Base-by-base conservation (phyloP, 2,113 vertebrate species). In the Nyctereutes procyonoides region DNA sequence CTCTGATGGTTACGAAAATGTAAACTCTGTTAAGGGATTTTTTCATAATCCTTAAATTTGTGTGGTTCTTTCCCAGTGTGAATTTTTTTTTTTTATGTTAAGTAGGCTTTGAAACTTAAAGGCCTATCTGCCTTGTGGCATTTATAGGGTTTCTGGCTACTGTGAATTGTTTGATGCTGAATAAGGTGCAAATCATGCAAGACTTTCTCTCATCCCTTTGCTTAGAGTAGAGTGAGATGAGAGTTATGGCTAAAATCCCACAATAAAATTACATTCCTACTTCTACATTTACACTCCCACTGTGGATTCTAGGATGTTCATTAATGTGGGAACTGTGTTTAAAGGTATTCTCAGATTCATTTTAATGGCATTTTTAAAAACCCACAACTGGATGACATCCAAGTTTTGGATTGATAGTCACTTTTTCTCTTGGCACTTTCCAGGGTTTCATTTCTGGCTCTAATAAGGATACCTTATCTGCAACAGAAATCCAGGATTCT, bases 401-500 rank as follows among this genome's bases (percentile, higher is more conserved):
- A 79, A 32, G 16, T 81, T 95, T 76, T 90, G 71, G 79, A 65
- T 85, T 69, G 20, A 26, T 43, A 93, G n/a, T 60, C 43, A 87
- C n/a, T 86, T n/a, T n/a, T 79, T 77, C 48, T 91, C 19, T n/a
- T 32, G 94, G 12, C 0, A 15, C 51, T 20, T 76, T 83, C 22
- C 2, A 81, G 91, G n/a, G 19, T 12, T 93, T 24, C 13, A 81
- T 95, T 84, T 90, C 51, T 97, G 71, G n/a, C n/a, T 83, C 26
- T 15, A 30, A 19, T 62, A 84, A 77, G 30, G 24, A 20, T 76
- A 76, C 22, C 11, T 43, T 26, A 56, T 86, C 38, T 95, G 69
- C 58, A 81, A 95, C 55, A 93, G 81, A 96, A 96, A 88, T 88
- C n/a, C 26, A 85, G 35, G 81, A 97, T 77, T 97, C 53, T 63